These are phyloP conservation scores for Heliangelus exortis DNA, from an alignment of 2,797 vertebrate species.

Conservation along the genomic window DNA sequence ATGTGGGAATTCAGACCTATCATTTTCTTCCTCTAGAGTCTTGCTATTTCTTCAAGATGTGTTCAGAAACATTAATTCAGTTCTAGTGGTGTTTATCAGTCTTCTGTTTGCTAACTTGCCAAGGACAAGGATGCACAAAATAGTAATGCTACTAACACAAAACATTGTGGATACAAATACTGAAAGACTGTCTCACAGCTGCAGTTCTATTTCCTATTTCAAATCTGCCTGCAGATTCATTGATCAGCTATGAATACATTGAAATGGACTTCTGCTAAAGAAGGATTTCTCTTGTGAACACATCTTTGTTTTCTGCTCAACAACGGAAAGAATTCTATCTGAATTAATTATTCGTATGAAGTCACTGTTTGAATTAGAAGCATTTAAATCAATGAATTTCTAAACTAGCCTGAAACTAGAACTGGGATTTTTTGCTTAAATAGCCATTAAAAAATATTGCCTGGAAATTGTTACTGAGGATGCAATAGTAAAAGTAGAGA, in stretches of 20 bases:
- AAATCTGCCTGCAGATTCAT: neutral
- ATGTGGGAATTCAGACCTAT: neutral
- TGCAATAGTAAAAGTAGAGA: neutral
- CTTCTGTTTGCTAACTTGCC: neutral
- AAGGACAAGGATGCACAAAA: neutral
- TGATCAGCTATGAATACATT: neutral
- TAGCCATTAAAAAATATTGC: neutral
- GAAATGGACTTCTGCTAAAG: neutral
- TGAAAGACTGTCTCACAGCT: neutral
- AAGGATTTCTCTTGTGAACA: neutral
- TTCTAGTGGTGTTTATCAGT: neutral
- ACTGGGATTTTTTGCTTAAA: neutral
- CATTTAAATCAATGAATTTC: neutral
- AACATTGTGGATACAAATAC: neutral
- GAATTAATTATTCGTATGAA: neutral
- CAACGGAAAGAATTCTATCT: neutral
- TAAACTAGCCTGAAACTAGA: neutral
- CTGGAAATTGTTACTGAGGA: neutral
- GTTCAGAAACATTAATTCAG: neutral
- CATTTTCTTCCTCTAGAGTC: neutral
- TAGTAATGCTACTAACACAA: neutral
- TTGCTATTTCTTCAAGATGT: neutral
- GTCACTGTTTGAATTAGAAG: neutral
- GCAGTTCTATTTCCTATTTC: neutral
- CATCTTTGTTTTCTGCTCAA: neutral